phyloP scores from a whole-genome alignment of 2,113 vertebrate species.

The Haplotaxodon microlepis region DNA sequence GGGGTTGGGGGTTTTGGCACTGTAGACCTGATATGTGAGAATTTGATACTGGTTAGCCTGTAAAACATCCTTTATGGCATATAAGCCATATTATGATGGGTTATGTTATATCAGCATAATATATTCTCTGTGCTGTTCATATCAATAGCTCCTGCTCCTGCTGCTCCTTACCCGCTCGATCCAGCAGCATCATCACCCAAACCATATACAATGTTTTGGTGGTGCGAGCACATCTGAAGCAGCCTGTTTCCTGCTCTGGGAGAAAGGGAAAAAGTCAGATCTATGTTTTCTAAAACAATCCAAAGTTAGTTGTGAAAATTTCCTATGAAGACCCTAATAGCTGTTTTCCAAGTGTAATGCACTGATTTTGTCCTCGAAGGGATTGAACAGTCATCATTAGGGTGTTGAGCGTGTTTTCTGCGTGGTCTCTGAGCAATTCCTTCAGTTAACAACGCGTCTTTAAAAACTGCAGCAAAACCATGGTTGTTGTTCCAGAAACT shows the following conservation, averaged over 20 bases:
- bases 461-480: background rate
- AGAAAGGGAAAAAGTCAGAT: accelerated
- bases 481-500: background rate
- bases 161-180: background rate
- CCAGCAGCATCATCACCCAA: background rate
- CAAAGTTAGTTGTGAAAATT: background rate
- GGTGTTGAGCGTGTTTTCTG: background rate
- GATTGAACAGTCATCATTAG: background rate
- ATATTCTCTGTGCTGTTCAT: background rate
- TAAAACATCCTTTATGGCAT: background rate
- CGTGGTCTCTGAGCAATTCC: background rate
- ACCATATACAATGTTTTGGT: background rate
- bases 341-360: background rate
- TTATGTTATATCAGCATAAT: background rate
- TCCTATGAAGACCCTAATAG: background rate
- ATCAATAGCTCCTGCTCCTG: background rate
- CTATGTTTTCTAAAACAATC: background rate
- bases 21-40: background rate
- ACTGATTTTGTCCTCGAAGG: background rate
- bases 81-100: background rate
- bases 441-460: background rate
- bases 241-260: background rate
- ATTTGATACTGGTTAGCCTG: background rate
- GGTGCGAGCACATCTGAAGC: background rate
- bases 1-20: background rate